These are phyloP conservation scores for Leucoma salicis DNA, from an alignment of 2,888 invertebrate species.

Conservation along the genomic window DNA sequence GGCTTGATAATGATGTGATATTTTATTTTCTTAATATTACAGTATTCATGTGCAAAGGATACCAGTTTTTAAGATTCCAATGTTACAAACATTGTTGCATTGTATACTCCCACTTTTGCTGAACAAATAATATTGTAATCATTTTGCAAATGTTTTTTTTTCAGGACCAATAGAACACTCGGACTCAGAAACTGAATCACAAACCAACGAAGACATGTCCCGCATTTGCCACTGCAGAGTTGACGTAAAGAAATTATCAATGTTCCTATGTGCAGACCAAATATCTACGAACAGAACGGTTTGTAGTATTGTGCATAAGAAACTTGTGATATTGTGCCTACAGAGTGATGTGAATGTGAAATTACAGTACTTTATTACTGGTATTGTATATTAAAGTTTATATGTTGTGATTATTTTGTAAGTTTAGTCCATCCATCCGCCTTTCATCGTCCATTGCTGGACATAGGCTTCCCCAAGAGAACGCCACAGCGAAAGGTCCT, in stretches of 20 bases:
- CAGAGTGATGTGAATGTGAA: slow-evolving; percentile 88
- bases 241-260: slow-evolving; percentile 90
- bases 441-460: too few species aligned
- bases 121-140: not conserved
- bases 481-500: too few species aligned
- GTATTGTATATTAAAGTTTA: slow-evolving; percentile 74
- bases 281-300: slow-evolving; percentile 87
- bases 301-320: slow-evolving; percentile 89
- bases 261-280: slow-evolving; percentile 90
- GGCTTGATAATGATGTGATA: too few species aligned
- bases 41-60: too few species aligned
- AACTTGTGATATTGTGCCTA: slow-evolving; percentile 88
- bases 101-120: too few species aligned
- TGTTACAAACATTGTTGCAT: too few species aligned
- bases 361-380: slow-evolving; percentile 91
- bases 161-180: slow-evolving; percentile 74
- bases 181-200: slow-evolving; percentile 69
- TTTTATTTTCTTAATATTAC: too few species aligned
- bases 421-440: too few species aligned
- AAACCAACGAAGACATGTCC: slow-evolving; percentile 63
- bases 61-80: too few species aligned
- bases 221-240: slow-evolving; percentile 81
- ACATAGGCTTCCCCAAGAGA: too few species aligned
- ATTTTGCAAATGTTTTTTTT: not conserved
- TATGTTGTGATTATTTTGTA: too few species aligned